Base-by-base conservation (phyloP, 1,140 invertebrate genomes). In the roundworm (Caenorhabditis elegans) region DNA sequence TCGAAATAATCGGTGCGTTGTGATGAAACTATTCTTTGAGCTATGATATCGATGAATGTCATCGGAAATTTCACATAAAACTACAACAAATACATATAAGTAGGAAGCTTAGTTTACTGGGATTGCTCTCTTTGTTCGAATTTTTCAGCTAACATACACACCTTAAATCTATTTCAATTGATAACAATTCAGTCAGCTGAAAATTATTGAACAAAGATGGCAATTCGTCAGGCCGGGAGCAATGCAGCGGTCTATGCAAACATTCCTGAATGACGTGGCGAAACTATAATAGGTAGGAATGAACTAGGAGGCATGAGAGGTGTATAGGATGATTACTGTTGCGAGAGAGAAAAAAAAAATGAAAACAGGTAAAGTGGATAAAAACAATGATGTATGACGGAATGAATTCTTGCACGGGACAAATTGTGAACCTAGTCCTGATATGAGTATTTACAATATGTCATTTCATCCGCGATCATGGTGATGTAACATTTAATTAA, bases 391-490 rank as follows among this genome's bases (percentile, higher is more conserved):
- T 51, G 49, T n/a, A n/a, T 26, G 49, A 34, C 13, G 28, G 28
- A 34, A 60, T 39, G 60, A 39, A 70, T 11, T 39, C n/a, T 15
- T 39, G 60, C 34, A 70, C n/a, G 13, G 60, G 34, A 39, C 53
- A 60, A 34, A 60, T 70, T 70, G 34, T 43, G n/a, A 39, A 13
- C 15, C 5, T 8, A 70, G 19, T 8, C 13, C 43, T 43, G 60
- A 70, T 70, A 70, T 70, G 60, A 39, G 22, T 70, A 70, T 70
- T 39, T 70, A 70, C 60, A 70, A 70, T 70, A 70, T 70, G 60
- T 70, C 60, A 70, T 70, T 70, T 43, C 60, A 39, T 39, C 60
- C 31, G 34, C 31, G 19, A 60, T n/a, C 15, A 34, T 60, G 5
- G 31, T 34, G 53, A 60, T 60, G 53, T 43, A 43, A 39, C 11